Base-by-base conservation (phyloP, 2,113 vertebrate genomes). In the Carassius auratus region DNA sequence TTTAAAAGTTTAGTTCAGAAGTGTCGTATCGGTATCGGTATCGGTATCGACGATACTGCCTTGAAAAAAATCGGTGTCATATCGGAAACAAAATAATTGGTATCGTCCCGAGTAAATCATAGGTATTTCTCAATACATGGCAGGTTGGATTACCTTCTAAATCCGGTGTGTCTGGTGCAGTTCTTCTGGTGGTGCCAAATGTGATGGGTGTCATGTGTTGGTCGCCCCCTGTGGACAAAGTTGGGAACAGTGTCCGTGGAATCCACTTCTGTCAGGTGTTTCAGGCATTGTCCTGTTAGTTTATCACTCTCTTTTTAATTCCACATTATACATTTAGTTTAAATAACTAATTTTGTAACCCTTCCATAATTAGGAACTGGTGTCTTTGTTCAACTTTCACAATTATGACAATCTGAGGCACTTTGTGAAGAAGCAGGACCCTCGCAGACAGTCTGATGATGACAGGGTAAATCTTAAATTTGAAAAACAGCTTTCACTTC, bases 121-220 rank as follows among this genome's bases (percentile, higher is more conserved):
- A 30, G 5, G 10, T 30, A 5, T 30, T 66, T 66, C 62, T 3
- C 62, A 33, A 8, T 7, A 33, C 62, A 66, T 33, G 33, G 13
- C 85, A 97, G 96, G 96, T 97, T 89, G 96, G 96, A 23, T 90
- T 97, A 76, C 96, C 96, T n/a, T 96, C 96, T 30, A 97, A 97
- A 85, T 97, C 96, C 0, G 96, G 96, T 2, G 95, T 97, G 45
- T 97, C 96, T 0, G 96, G 96, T 61, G 96, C 95, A 26, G 94
- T 97, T 62, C 90, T 97, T 57, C 91, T 97, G 78, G 95, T 97
- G 80, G 95, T 97, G 30, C 96, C 96, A 45, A 97, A 96, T 21
- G 94, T 97, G 66, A 97, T 96, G 96, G 96, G 96, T 14, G 88
- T 97, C 76, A 95, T 96, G 95, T 96, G 96, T 79, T 96, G 96